A percentile compares a stretch with the other conserved stretches of the same genome.
phyloP scores from a whole-genome alignment of 2,888 invertebrate genomes.

The Drosophila testacea region DNA sequence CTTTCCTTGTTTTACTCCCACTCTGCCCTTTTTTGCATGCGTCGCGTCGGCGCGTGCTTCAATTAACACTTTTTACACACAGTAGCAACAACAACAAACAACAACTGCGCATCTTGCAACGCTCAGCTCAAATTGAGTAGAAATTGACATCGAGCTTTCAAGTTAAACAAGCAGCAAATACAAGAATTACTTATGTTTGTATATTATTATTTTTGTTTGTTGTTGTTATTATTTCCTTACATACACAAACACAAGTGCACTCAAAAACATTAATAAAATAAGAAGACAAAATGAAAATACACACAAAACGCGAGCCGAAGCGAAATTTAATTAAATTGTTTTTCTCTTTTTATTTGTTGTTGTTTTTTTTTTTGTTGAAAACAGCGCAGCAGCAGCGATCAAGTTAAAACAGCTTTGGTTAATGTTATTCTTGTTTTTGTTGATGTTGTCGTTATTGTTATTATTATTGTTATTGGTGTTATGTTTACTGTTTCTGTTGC shows the following conservation, averaged over 20 bases:
- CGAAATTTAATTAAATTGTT: slow-evolving; percentile 55
- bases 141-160: slow-evolving; percentile 53
- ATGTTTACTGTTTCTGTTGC: slow-evolving; percentile 35
- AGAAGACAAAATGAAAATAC: slow-evolving; percentile 56
- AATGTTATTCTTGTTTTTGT: slow-evolving; percentile 47
- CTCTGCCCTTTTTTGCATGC: slow-evolving; percentile 22
- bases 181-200: slow-evolving; percentile 38
- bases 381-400: slow-evolving; percentile 31
- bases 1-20: slow-evolving; percentile 8
- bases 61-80: slow-evolving; percentile 66
- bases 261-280: slow-evolving; percentile 27
- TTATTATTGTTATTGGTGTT: slow-evolving; percentile 11
- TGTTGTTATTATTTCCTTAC: slow-evolving; percentile 7
- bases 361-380: slow-evolving; percentile 18
- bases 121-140: slow-evolving; percentile 14
- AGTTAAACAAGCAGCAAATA: slow-evolving; percentile 41
- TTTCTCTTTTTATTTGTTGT: slow-evolving; percentile 18
- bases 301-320: slow-evolving; percentile 50
- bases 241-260: slow-evolving; percentile 37
- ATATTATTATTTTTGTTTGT: not conserved
- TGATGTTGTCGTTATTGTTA: slow-evolving; percentile 48
- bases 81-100: slow-evolving; percentile 25
- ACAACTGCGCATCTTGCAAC: slow-evolving; percentile 45
- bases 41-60: slow-evolving; percentile 63
- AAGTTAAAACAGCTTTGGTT: slow-evolving; percentile 43